phyloP scores from a whole-genome alignment of 1,140 invertebrate genomes.

The Zaprionus tsacasi region DNA sequence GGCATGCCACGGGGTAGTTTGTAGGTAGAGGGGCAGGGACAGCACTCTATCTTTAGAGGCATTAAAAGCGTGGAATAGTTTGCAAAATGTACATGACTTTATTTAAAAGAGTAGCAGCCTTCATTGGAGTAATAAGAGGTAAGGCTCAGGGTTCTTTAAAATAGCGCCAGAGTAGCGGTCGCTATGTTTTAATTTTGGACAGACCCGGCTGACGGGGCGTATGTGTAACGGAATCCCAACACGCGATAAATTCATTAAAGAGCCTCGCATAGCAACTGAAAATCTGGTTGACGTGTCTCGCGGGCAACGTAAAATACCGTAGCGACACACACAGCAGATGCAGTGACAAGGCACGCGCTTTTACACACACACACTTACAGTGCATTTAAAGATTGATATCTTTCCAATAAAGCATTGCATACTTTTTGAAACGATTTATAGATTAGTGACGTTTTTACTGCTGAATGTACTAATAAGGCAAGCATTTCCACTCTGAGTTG shows the following conservation, averaged over 20 bases:
- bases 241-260: slow-evolving; percentile 83
- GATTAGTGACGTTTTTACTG: slow-evolving; percentile 83
- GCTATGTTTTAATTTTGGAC: too few relatives aligned
- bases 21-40: too few relatives aligned
- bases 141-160: too few relatives aligned
- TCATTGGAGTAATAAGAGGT: too few relatives aligned
- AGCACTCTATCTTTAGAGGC: slow-evolving; percentile 54
- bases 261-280: slow-evolving; percentile 51
- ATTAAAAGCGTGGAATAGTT: slow-evolving; percentile 73
- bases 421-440: slow-evolving; percentile 73
- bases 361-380: slow-evolving; percentile 16
- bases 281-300: slow-evolving; percentile 75
- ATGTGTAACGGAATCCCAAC: slow-evolving; percentile 75
- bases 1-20: too few relatives aligned
- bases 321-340: slow-evolving; percentile 51
- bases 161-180: slow-evolving; percentile 41
- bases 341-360: too few relatives aligned
- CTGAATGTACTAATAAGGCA: slow-evolving; percentile 82
- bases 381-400: too few relatives aligned
- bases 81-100: slow-evolving; percentile 64
- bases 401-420: slow-evolving; percentile 42
- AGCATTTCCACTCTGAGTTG: slow-evolving; percentile 81
- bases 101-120: too few relatives aligned
- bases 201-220: slow-evolving; percentile 58
- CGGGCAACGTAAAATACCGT: slow-evolving; percentile 74